Base-by-base conservation (phyloP, 1,140 invertebrate species). In the Stenopsyche tienmushanensis region DNA sequence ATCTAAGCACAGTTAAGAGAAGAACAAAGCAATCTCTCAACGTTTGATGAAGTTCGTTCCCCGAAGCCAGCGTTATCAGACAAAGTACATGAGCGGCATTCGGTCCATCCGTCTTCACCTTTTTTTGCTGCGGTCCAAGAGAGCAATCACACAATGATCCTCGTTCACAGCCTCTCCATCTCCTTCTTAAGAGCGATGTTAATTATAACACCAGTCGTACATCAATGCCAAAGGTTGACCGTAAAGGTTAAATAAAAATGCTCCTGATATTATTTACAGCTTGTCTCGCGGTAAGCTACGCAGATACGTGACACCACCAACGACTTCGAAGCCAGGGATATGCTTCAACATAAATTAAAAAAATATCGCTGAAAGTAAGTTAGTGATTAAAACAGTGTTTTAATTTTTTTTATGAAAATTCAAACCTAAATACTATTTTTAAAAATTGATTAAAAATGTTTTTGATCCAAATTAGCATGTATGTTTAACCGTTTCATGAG, bases 181-280 rank as follows among this genome's bases (percentile, higher is more conserved):
- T 45, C 54, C 54, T 39, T 42, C 29, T 42, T 57, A 23, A 3
- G 13, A 41, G 15, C 52, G 53, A 65, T 57, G 39, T 65, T 65
- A 65, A 65, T 65, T 65, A 65, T 57, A 65, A 57, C 52, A 49
- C 44, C 53, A 26, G 24, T 49, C 63, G 53, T 65, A 57, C 50
- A 65, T 65, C 63, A 65, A 57, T 57, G 52, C 63, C 63, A 65
- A 57, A 65, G 63, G 63, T 65, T 65, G 63, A 65, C 52, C 54
- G 47, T 49, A 58, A 58, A 58, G 63, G 53, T 65, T 57, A 65
- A 57, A 58, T 23, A 65, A 65, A 55, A 57, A 65, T 65, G 26
- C 34, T 24, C 26, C 21, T 24, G 17, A n/a, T 59, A 44, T 59
- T 44, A 59, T 59, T 26, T 53, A 26, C 9, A 49, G 45, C 7